These are phyloP conservation scores for Nasonia giraulti DNA, from an alignment of 1,140 invertebrate species.

Conservation along the genomic window DNA sequence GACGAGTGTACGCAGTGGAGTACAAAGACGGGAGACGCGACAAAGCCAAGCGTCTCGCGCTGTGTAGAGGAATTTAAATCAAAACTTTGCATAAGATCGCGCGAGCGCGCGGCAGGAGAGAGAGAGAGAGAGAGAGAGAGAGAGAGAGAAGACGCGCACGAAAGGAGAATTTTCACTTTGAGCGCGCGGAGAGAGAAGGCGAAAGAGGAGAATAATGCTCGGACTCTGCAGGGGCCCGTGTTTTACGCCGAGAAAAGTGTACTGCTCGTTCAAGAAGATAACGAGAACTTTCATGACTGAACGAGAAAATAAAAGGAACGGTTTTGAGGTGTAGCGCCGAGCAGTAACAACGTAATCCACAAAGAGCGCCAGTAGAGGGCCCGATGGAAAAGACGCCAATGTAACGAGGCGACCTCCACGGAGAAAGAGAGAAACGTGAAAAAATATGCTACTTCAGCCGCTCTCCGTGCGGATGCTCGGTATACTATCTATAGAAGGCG, in stretches of 20 bases:
- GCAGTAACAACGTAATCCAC: conserved; percentile 33
- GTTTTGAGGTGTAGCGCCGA: conserved; percentile 14
- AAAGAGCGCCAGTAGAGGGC: neutral
- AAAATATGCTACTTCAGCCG: neutral
- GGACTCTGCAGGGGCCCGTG: neutral
- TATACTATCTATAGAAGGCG: too few relatives aligned
- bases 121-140: neutral
- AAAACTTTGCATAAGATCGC: conserved; percentile 13
- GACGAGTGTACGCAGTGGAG: neutral
- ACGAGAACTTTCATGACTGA: conserved; percentile 46
- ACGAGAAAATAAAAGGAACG: conserved; percentile 41
- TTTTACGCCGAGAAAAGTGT: conserved; percentile 34
- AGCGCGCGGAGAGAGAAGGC: neutral
- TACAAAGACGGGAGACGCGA: neutral
- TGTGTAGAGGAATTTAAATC: conserved; percentile 1
- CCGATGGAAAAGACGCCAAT: neutral
- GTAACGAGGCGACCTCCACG: conserved; percentile 12
- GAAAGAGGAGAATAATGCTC: neutral
- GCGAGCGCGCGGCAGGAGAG: neutral
- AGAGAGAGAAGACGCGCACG: neutral
- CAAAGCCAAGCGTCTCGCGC: neutral
- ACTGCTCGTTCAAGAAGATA: conserved; percentile 41
- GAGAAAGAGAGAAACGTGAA: conserved; percentile 1
- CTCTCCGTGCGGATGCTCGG: too few relatives aligned
- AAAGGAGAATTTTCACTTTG: neutral